Evolutionary conservation across 1,140 invertebrate genomes (phyloP).

Genomic region (Drosophila saltans): DNA sequence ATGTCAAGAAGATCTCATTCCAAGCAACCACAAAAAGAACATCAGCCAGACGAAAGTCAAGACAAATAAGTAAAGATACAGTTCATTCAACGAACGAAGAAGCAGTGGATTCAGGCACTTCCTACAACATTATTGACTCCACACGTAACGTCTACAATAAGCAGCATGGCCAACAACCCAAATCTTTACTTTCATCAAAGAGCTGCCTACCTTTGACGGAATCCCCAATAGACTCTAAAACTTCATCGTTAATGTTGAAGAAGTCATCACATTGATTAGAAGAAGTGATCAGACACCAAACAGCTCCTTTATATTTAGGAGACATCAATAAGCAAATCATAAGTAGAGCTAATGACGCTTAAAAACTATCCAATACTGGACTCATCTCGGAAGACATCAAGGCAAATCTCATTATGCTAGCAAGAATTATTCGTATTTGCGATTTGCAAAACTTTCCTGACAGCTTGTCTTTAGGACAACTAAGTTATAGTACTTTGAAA

Average conservation of each 20-base stretch:
- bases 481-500: too few relatives aligned
- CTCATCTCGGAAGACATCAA: neutral
- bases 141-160: neutral
- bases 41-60: too few relatives aligned
- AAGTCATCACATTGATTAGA: slow-evolving; percentile 10
- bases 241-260: slow-evolving; percentile 11
- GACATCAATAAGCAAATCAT: slow-evolving; percentile 9
- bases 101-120: slow-evolving; percentile 1
- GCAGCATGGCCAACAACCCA: neutral
- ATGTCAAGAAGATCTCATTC: too few relatives aligned
- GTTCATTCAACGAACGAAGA: too few relatives aligned
- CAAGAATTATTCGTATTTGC: neutral
- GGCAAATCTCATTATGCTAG: neutral
- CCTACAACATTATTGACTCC: too few relatives aligned
- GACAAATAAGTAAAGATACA: too few relatives aligned
- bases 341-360: neutral
- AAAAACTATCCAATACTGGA: neutral
- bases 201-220: slow-evolving; percentile 14
- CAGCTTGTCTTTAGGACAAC: too few relatives aligned
- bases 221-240: slow-evolving; percentile 1
- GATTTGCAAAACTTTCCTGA: neutral
- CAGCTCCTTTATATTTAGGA: slow-evolving; percentile 6
- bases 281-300: too few relatives aligned
- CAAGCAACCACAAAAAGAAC: too few relatives aligned
- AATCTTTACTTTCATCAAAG: neutral